phyloP scores from a whole-genome alignment of 2,797 vertebrate species.

The Gymnothorax javanicus region DNA sequence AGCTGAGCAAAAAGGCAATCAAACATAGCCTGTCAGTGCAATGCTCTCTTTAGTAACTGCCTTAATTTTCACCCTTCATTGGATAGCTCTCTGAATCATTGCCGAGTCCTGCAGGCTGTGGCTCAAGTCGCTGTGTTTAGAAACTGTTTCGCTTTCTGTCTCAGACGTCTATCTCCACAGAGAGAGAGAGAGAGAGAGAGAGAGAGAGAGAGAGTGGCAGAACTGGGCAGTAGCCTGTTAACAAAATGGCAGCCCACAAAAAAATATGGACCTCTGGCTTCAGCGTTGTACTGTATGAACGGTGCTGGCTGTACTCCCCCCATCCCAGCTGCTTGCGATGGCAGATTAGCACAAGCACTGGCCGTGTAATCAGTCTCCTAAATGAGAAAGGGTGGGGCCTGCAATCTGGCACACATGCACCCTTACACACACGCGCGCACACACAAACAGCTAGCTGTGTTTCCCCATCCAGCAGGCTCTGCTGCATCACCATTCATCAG shows the following conservation, averaged over 20 bases:
- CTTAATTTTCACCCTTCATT: neutral
- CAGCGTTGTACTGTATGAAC: neutral
- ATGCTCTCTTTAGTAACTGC: neutral
- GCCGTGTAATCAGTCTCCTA: conserved; percentile 33
- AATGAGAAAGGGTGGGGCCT: conserved; percentile 19
- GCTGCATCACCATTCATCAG: conserved; percentile 14
- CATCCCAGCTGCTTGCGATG: conserved; percentile 22
- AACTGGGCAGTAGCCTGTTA: neutral
- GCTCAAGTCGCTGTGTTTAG: neutral
- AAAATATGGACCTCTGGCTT: neutral
- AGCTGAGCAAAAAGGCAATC: conserved; percentile 19
- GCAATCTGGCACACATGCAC: conserved; percentile 1
- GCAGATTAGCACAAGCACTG: conserved; percentile 29
- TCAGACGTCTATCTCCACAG: neutral
- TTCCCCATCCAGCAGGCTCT: neutral
- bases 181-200: conserved; percentile 6
- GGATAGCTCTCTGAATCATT: neutral
- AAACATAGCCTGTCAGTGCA: neutral
- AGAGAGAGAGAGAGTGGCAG: conserved; percentile 4
- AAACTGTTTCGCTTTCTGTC: neutral
- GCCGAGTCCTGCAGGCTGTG: neutral
- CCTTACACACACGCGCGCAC: neutral
- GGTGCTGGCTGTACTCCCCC: conserved; percentile 18
- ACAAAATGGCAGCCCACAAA: conserved; percentile 25
- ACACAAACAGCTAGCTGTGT: neutral